Evolutionary conservation across 2,888 invertebrate genomes (phyloP).

Genomic region (Drosophila phalerata): DNA sequence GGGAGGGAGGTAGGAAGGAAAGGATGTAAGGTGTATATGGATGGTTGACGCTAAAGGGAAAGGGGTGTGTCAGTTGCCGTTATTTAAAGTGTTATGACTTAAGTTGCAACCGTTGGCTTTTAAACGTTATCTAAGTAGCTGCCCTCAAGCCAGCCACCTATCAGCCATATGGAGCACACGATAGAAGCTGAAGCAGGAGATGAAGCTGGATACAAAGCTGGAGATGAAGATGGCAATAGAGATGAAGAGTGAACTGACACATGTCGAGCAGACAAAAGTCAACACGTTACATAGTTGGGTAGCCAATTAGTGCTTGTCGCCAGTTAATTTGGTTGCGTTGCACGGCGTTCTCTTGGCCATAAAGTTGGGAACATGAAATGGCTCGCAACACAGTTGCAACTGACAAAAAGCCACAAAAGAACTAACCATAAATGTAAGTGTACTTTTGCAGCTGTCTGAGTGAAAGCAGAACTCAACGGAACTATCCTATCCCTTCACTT

Average conservation of each 20-base stretch:
- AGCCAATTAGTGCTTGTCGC: conserved; percentile 68
- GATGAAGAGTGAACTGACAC: conserved; percentile 15
- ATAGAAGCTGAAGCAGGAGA: neutral
- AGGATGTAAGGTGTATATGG: neutral
- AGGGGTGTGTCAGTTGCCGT: conserved; percentile 38
- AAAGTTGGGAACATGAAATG: conserved; percentile 67
- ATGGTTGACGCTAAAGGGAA: neutral
- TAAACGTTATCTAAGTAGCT: conserved; percentile 79
- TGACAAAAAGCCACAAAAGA: conserved; percentile 44
- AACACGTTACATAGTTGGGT: conserved; percentile 39
- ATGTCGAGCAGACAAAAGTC: conserved; percentile 31
- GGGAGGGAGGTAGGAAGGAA: neutral
- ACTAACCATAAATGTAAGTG: conserved; percentile 61
- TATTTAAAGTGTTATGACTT: conserved; percentile 75
- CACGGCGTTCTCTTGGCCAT: conserved; percentile 34
- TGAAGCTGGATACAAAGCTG: neutral
- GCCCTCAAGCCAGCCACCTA: conserved; percentile 34
- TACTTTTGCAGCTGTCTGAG: conserved; percentile 34
- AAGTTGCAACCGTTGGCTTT: conserved; percentile 64
- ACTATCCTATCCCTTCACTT: conserved; percentile 5
- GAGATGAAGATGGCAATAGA: neutral
- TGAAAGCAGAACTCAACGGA: conserved; percentile 4
- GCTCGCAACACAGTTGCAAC: conserved; percentile 28
- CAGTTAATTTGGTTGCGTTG: conserved; percentile 67
- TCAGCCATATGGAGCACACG: conserved; percentile 46